These are phyloP conservation scores for Anabacerthia variegaticeps DNA, from an alignment of 2,797 vertebrate species.

Conservation along the genomic window DNA sequence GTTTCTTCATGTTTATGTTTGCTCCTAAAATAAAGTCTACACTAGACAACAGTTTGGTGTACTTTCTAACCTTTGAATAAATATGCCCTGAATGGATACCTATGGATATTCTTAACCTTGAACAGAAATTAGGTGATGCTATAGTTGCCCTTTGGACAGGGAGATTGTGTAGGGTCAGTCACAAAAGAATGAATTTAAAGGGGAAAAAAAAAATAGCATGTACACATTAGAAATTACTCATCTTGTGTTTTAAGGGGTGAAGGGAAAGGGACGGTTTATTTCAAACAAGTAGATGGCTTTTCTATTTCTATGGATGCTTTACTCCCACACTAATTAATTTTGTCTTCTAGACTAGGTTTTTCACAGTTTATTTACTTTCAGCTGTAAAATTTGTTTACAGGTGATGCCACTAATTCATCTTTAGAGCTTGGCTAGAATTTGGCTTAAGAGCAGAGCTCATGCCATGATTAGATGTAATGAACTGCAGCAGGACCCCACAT, in stretches of 20 bases:
- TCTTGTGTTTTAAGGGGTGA: background rate
- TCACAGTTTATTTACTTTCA: background rate
- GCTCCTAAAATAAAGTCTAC: constrained; percentile 70
- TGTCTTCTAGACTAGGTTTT: background rate
- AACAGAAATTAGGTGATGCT: background rate
- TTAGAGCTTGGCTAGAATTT: background rate
- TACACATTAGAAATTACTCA: background rate
- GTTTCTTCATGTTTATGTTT: constrained; percentile 77
- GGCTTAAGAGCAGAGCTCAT: background rate
- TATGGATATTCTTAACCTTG: constrained; percentile 1
- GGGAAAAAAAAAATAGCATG: fast-evolving
- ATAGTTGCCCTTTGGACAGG: background rate
- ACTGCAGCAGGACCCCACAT: background rate
- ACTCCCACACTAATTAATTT: background rate
- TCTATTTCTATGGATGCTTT: background rate
- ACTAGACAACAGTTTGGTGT: constrained; percentile 56
- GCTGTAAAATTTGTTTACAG: background rate
- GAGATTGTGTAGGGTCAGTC: background rate
- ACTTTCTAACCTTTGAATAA: constrained; percentile 69
- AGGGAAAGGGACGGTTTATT: background rate
- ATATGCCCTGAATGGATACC: constrained; percentile 27
- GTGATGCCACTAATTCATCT: background rate
- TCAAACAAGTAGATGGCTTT: background rate
- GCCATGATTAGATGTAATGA: background rate
- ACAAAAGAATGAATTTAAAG: constrained; percentile 3